Base-by-base conservation (phyloP, 2,888 invertebrate genomes). In the Nomada lathburiana region DNA sequence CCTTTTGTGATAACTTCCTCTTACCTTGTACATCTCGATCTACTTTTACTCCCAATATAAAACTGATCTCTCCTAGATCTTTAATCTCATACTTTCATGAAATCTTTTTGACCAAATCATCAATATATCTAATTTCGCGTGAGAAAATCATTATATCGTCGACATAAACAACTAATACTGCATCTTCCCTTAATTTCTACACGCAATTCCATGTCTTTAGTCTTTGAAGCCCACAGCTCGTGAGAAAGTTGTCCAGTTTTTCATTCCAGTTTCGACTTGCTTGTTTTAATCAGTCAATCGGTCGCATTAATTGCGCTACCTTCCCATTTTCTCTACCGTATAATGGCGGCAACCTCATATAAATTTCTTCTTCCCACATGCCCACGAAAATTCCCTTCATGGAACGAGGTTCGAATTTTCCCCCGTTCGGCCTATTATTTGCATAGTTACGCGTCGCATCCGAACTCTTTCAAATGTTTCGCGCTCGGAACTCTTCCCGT, bases 261-360 rank as follows among this genome's bases (percentile, higher is more conserved):
- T 72, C 42, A 23, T 63, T 72, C 63, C 63, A 63, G 42, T 63
- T 72, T 23, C 50, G 13, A 26, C 70, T 55, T 5, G 57, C 23
- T 13, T 70, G 59, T 9, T 70, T 70, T 18, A 59, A 16, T 16
- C 60, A 47, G 16, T 70, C 59, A 16, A 70, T 70, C 1, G 70
- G 70, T 18, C 59, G 53, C 16, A 47, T 18, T 60, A 75, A 42
- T 60, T 68, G 29, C n/a, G 18, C 29, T 60, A 42, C 36, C 26
- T 20, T 50, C 50, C 20, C 42, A 5, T 75, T 26, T 18, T 29
- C 7, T 1, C 52, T 23, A 1, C 20, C 29, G 18, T 26, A 20
- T 18, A 29, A 10, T 23, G 75, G 67, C 2, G 75, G 60, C n/a
- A 75, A 62, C 47, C 18, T 68, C 62, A 68, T 75, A 20, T 70